Conservation (phyloP, 2,797 vertebrate species). For the Ambastaia sidthimunki region DNA sequence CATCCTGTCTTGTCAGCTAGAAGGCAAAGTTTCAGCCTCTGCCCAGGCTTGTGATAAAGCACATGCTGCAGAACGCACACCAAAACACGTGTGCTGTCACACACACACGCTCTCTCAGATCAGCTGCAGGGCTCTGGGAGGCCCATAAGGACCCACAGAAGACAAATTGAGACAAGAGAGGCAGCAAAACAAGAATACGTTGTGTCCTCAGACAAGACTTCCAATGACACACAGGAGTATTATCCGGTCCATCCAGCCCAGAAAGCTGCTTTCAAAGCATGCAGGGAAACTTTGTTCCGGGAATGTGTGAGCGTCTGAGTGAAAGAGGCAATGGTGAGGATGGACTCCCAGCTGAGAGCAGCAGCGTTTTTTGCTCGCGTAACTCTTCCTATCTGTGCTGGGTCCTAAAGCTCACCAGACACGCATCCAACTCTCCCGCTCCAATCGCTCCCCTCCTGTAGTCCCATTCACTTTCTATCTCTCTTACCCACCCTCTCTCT, state of each 20-base stretch:
- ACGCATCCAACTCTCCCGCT: slow-evolving; percentile 46
- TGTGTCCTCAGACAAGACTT: slow-evolving; percentile 66
- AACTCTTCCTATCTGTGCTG: slow-evolving; percentile 71
- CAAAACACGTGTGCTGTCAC: slow-evolving; percentile 7
- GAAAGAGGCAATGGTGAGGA: slow-evolving; percentile 56
- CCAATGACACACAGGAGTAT: slow-evolving; percentile 51
- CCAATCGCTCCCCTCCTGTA: no score
- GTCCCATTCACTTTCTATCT: slow-evolving; percentile 36
- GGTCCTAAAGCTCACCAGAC: slow-evolving; percentile 70
- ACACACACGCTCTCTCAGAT: slow-evolving; percentile 22
- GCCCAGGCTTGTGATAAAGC: slow-evolving; percentile 26
- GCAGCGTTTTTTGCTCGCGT: slow-evolving; percentile 70
- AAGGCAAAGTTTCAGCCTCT: slow-evolving; percentile 53
- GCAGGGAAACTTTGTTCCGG: slow-evolving; percentile 66
- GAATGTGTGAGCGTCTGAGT: slow-evolving; percentile 46
- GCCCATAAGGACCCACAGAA: slow-evolving; percentile 35
- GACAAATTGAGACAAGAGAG: slow-evolving; percentile 25
- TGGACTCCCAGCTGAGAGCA: slow-evolving; percentile 66
- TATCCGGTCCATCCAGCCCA: slow-evolving; percentile 69
- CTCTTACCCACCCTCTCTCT: slow-evolving; percentile 62
- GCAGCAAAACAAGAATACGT: slow-evolving; percentile 46
- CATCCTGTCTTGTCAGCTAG: slow-evolving; percentile 18
- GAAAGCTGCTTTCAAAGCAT: slow-evolving; percentile 53
- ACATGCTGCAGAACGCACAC: slow-evolving; percentile 32
- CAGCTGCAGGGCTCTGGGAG: slow-evolving; percentile 28